phyloP scores from a whole-genome alignment of 2,113 vertebrate genomes.

The Channa maculata region DNA sequence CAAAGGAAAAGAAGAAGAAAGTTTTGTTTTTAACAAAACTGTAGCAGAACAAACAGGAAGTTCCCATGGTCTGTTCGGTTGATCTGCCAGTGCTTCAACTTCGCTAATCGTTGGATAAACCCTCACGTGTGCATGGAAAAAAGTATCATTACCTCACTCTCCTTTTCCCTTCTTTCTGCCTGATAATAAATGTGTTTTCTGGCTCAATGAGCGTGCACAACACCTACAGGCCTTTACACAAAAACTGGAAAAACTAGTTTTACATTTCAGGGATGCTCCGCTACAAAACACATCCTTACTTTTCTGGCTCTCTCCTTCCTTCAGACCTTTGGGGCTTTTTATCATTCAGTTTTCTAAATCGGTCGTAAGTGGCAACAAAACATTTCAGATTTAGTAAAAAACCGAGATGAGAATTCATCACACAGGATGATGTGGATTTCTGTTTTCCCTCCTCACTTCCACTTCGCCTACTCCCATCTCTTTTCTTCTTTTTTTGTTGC shows the following conservation, averaged over 20 bases:
- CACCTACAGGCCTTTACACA: neutral
- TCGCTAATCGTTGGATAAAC: neutral
- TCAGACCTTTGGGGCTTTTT: neutral
- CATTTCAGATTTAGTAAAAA: slow-evolving; percentile 16
- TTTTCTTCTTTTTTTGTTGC: neutral
- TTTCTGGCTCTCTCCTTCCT: neutral
- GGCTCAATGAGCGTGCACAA: neutral
- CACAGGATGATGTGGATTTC: too few species aligned
- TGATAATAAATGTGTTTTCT: neutral
- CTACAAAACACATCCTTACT: neutral
- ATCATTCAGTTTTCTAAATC: neutral
- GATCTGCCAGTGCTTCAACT: too few species aligned
- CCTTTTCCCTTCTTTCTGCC: neutral
- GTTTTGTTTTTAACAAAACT: too few species aligned
- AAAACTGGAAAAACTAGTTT: neutral
- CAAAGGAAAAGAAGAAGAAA: too few species aligned
- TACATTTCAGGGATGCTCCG: slow-evolving; percentile 15
- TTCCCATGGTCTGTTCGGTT: too few species aligned
- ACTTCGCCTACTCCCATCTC: neutral
- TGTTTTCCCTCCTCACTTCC: slow-evolving; percentile 10
- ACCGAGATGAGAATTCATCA: slow-evolving; percentile 11
- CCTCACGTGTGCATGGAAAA: neutral
- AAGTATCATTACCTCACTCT: neutral
- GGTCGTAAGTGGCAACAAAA: slow-evolving; percentile 13
- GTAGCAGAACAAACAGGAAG: too few species aligned